Conservation (phyloP, 2,888 invertebrate genomes). For the Camponotus fellah region DNA sequence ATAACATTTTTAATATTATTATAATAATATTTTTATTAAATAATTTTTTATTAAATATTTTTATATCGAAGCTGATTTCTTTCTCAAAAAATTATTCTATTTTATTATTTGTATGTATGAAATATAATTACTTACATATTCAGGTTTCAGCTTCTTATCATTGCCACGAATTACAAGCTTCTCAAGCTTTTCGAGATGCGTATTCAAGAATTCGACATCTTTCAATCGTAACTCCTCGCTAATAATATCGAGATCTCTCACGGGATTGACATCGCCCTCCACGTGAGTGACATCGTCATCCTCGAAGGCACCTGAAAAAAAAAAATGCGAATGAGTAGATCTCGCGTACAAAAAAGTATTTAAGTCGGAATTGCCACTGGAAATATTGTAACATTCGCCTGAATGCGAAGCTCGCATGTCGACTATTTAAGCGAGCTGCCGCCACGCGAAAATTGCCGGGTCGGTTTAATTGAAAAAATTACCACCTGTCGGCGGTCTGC, state of each 20-base stretch:
- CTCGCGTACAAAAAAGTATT: not conserved
- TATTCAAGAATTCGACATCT: conserved; percentile 95
- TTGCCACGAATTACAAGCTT: conserved; percentile 93
- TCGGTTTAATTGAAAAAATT: conserved; percentile 71
- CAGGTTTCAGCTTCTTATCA: conserved; percentile 98
- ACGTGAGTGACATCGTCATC: conserved; percentile 99
- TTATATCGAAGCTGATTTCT: not conserved
- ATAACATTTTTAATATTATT: no score
- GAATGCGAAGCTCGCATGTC: conserved; percentile 53
- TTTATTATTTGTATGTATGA: not conserved
- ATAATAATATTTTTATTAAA: not conserved
- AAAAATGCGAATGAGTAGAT: conserved; percentile 34
- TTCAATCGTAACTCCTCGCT: conserved; percentile 97
- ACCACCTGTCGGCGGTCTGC: conserved; percentile 61
- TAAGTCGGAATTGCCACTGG: not conserved
- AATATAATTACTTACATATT: conserved; percentile 92
- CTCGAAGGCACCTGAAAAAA: conserved; percentile 95
- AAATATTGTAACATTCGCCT: conserved; percentile 16
- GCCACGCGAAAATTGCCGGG: conserved; percentile 70
- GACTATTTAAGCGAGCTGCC: conserved; percentile 68
- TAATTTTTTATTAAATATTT: no score
- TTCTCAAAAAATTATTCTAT: not conserved
- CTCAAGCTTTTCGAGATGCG: conserved; percentile 95
- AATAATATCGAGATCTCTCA: conserved; percentile 98
- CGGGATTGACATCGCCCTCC: conserved; percentile 99